Evolutionary conservation across 2,888 invertebrate species (phyloP).

Genomic region (Harmothoe impar): DNA sequence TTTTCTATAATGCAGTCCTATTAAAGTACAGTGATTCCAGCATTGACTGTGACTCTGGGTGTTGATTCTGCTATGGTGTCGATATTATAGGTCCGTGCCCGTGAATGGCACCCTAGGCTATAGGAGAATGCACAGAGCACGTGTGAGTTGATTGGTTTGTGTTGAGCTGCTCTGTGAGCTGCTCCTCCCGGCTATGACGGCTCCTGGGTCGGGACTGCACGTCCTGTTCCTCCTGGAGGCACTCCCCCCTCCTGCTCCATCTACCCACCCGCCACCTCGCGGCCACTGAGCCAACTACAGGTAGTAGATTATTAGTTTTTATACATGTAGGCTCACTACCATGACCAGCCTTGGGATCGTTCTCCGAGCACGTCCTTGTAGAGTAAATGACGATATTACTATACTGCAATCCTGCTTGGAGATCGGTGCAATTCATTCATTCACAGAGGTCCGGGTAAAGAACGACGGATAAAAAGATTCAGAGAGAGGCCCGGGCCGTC

Average conservation of each 20-base stretch:
- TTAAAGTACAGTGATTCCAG: background rate
- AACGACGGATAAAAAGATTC: background rate
- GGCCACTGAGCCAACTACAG: background rate
- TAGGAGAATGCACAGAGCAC: too few relatives aligned
- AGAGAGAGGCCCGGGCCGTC: background rate
- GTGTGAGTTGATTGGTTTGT: too few relatives aligned
- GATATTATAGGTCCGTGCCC: too few relatives aligned
- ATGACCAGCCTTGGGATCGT: background rate
- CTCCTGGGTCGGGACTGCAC: background rate
- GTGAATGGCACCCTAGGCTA: too few relatives aligned
- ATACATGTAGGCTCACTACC: background rate
- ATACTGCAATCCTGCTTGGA: background rate
- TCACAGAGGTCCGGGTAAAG: conserved; percentile 18
- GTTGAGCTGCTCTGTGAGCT: too few relatives aligned
- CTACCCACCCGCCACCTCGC: background rate
- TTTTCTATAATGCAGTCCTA: background rate
- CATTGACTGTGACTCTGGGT: background rate
- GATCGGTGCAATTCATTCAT: background rate
- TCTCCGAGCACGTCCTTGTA: background rate
- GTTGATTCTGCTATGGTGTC: background rate
- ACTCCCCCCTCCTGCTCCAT: background rate
- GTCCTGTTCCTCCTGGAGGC: background rate
- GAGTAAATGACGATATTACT: background rate
- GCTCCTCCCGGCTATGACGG: background rate
- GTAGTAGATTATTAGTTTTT: background rate